Evolutionary conservation across 1,140 invertebrate genomes (phyloP), one percentile per base, ranked within the genome.

Genomic region (Phymorhynchus buccinoides): DNA sequence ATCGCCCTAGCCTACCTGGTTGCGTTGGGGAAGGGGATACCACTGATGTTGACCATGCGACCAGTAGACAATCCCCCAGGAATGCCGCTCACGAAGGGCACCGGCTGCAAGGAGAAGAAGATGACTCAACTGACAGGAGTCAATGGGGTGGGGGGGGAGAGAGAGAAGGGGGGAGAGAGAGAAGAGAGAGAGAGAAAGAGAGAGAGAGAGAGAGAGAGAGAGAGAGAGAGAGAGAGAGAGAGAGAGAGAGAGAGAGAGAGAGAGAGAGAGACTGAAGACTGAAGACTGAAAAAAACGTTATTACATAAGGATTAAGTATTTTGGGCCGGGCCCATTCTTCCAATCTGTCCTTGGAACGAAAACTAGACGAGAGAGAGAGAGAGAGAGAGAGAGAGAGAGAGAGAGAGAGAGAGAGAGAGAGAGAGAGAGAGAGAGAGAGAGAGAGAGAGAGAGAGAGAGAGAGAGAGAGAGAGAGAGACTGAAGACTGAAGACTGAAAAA

Each of bases 31-130:
- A 83, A 52, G n/a, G 85, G 84, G 4, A 87, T 39, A 44, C 86
- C 88, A 79, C 85, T 87, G 27, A 88, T 79, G 48, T 32, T 80
- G 22, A 88, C 82, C 85, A 88, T 88, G 41, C 87, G 83, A 0
- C 88, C 88, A 18, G 85, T 85, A 71, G 14, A 81, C 66, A 88
- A 66, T 3, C 85, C 85, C 18, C 88, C 88, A 18, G 85, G 84
- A 37, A 88, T 88, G 22, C 73, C n/a, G 1, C 48, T 85, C 22
- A 42, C 80, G 9, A 87, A 83, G 32, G 88, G 88, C 3, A 88
- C 88, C 22, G 88, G 85, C 88, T 88, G 62, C 42, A 86, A 85
- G 7, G 82, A 41, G 7, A 75, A 37, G 4, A 18, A 12, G 66
- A 16, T n/a, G 6, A 12, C 7, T 7, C 30, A 7, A 71, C 7